Percentiles rank a stretch among this genome's conserved stretches.
Conservation (phyloP, 2,888 invertebrate genomes). For the Chironomus tentans region DNA sequence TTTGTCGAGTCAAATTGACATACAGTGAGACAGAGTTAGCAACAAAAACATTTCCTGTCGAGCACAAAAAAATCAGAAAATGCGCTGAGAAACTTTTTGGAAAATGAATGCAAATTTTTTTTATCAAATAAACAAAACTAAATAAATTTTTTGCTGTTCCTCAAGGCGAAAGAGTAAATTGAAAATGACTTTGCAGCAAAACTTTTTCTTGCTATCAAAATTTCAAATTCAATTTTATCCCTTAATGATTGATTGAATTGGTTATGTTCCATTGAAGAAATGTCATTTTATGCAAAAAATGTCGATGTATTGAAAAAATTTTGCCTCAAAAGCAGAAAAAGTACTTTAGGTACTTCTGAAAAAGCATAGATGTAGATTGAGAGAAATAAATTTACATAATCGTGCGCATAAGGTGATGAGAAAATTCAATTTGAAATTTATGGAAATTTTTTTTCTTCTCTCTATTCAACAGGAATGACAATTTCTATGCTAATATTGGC, state of each 20-base stretch:
- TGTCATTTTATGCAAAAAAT: neutral
- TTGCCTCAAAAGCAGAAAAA: neutral
- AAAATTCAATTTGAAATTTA: conserved; percentile 19
- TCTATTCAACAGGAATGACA: conserved; percentile 15
- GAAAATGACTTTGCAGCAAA: too few species aligned
- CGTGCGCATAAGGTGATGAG: conserved; percentile 3
- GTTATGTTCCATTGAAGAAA: neutral
- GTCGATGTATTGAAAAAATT: neutral
- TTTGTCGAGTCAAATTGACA: too few species aligned
- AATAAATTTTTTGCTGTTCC: too few species aligned
- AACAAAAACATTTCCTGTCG: too few species aligned
- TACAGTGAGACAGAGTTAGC: too few species aligned
- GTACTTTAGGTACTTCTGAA: neutral
- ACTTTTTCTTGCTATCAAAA: too few species aligned
- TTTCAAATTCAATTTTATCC: too few species aligned
- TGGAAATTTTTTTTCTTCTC: neutral
- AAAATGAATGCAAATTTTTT: too few species aligned
- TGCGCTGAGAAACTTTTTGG: too few species aligned
- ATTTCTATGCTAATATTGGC: conserved; percentile 16
- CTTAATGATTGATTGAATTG: neutral
- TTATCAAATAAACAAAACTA: too few species aligned
- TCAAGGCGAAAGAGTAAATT: too few species aligned
- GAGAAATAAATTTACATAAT: neutral
- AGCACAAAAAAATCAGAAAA: too few species aligned
- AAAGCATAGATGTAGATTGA: neutral